Percentiles rank a stretch among this genome's conserved stretches.
Evolutionary conservation across 2,113 vertebrate genomes (phyloP).

Genomic region (Rhinoderma darwinii): DNA sequence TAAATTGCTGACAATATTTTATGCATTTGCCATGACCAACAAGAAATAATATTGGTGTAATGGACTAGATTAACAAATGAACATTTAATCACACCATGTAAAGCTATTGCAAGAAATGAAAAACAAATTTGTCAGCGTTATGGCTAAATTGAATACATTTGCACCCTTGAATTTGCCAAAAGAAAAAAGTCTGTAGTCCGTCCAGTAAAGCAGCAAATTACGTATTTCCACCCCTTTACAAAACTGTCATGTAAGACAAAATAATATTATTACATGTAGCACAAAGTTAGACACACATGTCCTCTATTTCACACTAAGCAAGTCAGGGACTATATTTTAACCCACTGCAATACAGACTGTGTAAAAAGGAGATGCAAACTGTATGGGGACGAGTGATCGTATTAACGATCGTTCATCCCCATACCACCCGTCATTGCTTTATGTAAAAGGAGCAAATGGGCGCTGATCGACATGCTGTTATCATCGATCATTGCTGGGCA

Average conservation of each 20-base stretch:
- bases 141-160: background rate
- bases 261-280: background rate
- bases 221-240: background rate
- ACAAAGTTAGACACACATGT: background rate
- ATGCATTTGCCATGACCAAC: background rate
- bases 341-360: too few species aligned
- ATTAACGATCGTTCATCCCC: too few species aligned
- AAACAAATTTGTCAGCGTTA: background rate
- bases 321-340: background rate
- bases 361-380: too few species aligned
- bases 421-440: too few species aligned
- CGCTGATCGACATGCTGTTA: too few species aligned
- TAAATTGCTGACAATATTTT: slow-evolving; percentile 2
- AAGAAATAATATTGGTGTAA: background rate
- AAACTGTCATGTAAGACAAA: background rate
- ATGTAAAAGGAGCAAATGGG: too few species aligned
- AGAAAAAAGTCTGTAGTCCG: background rate
- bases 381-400: too few species aligned
- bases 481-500: too few species aligned
- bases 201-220: background rate
- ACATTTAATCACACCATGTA: background rate
- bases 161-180: background rate
- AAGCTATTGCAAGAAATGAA: background rate
- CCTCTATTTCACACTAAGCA: too few species aligned
- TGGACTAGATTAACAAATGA: background rate